Percentiles rank a stretch among this genome's conserved stretches.
Conservation (phyloP, 2,797 vertebrate species). For the Rallus crepitans region DNA sequence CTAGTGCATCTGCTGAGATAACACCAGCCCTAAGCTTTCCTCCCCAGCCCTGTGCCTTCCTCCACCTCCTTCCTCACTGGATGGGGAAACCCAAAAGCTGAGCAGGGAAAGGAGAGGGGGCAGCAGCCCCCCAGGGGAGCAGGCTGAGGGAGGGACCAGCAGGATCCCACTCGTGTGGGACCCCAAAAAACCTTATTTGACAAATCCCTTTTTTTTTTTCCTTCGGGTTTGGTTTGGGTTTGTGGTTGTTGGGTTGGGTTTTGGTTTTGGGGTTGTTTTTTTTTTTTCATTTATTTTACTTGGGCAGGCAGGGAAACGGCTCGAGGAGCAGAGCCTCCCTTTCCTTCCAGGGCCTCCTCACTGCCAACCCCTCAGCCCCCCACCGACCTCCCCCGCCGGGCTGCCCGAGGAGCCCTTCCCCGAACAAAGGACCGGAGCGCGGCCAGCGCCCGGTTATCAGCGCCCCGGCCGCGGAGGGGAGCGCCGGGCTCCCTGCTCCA, state of each 20-base stretch:
- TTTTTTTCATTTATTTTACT: background rate
- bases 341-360: constrained; percentile 39
- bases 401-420: background rate
- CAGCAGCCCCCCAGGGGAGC: rapidly evolving
- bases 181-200: background rate
- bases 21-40: background rate
- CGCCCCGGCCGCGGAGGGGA: background rate
- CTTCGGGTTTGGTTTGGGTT: background rate
- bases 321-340: background rate
- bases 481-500: constrained; percentile 19
- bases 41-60: background rate
- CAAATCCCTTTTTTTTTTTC: background rate
- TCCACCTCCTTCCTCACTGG: background rate
- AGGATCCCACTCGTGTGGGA: rapidly evolving
- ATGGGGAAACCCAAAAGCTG: background rate
- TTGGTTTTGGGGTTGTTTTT: no score
- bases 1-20: background rate
- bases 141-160: rapidly evolving
- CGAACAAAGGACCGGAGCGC: background rate
- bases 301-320: background rate
- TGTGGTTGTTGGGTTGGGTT: no score
- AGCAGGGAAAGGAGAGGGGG: background rate
- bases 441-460: constrained; percentile 41
- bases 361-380: constrained; percentile 14
- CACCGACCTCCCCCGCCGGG: background rate